A percentile compares a stretch with the other conserved stretches of the same genome.
phyloP scores from a whole-genome alignment of 2,113 vertebrate species.

The Galemys pyrenaicus region DNA sequence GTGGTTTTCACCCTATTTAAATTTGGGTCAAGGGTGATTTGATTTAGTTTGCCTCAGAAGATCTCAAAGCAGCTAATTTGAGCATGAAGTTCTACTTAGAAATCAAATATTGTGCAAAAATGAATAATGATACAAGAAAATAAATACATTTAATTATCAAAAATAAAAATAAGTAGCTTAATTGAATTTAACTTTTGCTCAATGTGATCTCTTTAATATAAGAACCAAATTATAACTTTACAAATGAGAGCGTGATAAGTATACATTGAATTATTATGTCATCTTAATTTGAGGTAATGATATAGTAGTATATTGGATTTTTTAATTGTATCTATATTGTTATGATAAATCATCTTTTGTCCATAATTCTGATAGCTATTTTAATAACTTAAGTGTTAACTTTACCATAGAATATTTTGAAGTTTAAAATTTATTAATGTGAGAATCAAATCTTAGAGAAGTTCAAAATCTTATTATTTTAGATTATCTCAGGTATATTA shows the following conservation, averaged over 20 bases:
- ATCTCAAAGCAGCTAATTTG: neutral
- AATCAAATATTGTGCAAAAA: too few relatives aligned
- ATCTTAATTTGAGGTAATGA: conserved; percentile 10
- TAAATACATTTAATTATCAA: neutral
- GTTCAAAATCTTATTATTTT: neutral
- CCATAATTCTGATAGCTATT: neutral
- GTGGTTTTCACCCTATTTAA: neutral
- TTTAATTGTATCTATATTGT: neutral
- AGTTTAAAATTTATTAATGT: conserved; percentile 33
- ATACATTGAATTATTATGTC: neutral
- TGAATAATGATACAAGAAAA: too few relatives aligned
- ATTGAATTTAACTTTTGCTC: conserved; percentile 41
- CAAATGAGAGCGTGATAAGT: neutral
- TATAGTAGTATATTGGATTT: neutral
- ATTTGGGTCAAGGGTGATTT: neutral
- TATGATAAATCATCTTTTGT: conserved; percentile 39
- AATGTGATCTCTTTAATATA: neutral
- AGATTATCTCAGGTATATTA: neutral
- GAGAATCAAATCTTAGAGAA: neutral
- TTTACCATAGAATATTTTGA: neutral
- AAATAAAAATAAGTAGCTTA: conserved; percentile 7
- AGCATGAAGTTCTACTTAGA: neutral
- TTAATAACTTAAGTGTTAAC: neutral
- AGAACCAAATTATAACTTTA: neutral
- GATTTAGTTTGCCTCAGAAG: conserved; percentile 10